Base-by-base conservation (phyloP, 1,140 invertebrate species). In the Cardiocondyla obscurior region DNA sequence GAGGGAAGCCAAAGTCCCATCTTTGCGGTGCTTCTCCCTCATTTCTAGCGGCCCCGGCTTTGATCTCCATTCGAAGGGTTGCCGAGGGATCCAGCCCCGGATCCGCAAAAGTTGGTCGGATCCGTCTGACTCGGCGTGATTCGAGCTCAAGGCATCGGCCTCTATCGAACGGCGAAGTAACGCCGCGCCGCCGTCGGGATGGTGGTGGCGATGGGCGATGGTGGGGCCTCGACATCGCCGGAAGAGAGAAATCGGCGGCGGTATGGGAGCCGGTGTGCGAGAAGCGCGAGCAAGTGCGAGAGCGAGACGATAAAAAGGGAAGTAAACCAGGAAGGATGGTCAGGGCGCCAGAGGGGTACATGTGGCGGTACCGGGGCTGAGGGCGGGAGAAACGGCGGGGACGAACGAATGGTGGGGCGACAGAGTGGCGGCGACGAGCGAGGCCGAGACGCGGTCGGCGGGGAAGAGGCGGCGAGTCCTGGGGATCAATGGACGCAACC, bases 401-500 rank as follows among this genome's bases (percentile, higher is more conserved):
- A 19, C 33, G 60, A 58, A 53, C 72, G 69, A 51, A 36, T 81
- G 77, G 83, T 70, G 42, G 44, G 19, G 51, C 22, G 44, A 58
- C 39, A 16, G 70, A 58, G 33, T 55, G n/a, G n/a, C n/a, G n/a
- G 44, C 49, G 42, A 64, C 55, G 67, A 58, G 58, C n/a, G 62
- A 58, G 57, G 44, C n/a, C 46, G 72, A 60, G 60, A 70, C 19
- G 44, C 16, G 81, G 6, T n/a, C 39, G 70, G 28, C 58, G 70
- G 77, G 33, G 65, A 62, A 60, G 82, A 67, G 42, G 33, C 49
- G 67, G 81, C 67, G 12, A 57, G 49, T 60, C 65, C 83, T 65
- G 85, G 88, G 85, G 89, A 91, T 91, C 90, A 91, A 91, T 91
- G 90, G 89, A 91, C 90, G 90, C 87, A 88, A 88, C 89, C 89